Conservation (phyloP, 2,888 invertebrate species). For the Stegophylla sp. region DNA sequence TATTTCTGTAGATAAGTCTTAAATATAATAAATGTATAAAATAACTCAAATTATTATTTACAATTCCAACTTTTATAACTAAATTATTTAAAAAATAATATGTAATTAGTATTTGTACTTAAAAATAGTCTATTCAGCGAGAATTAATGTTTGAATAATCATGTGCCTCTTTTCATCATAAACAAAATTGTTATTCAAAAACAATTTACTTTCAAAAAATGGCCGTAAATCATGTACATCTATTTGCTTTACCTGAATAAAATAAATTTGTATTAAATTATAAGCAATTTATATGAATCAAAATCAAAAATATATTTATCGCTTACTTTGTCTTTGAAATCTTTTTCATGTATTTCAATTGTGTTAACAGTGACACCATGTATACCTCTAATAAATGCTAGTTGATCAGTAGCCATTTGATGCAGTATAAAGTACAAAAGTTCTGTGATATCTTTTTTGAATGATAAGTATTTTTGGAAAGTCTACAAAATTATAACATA, state of each 20-base stretch:
- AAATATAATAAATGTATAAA: no score
- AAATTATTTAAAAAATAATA: no score
- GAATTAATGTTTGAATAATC: conserved; percentile 75
- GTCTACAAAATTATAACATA: conserved; percentile 70
- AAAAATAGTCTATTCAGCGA: conserved; percentile 17
- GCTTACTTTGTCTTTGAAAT: conserved; percentile 76
- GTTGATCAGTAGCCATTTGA: conserved; percentile 89
- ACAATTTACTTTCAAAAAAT: conserved; percentile 90
- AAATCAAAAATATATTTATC: background rate
- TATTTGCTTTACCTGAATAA: conserved; percentile 84
- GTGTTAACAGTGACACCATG: conserved; percentile 71
- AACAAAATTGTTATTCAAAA: conserved; percentile 84
- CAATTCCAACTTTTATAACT: no score
- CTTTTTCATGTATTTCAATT: conserved; percentile 86
- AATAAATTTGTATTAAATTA: conserved; percentile 59
- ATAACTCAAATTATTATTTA: no score
- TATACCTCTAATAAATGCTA: conserved; percentile 79
- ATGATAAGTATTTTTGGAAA: conserved; percentile 91
- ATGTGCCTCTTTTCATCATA: conserved; percentile 84
- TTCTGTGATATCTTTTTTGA: conserved; percentile 95
- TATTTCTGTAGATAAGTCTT: no score
- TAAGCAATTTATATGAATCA: background rate
- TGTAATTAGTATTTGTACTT: no score
- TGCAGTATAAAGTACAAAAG: conserved; percentile 92
- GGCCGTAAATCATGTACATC: conserved; percentile 86